Conservation (phyloP, 2,113 vertebrate species). For the Scytalopus superciliaris region DNA sequence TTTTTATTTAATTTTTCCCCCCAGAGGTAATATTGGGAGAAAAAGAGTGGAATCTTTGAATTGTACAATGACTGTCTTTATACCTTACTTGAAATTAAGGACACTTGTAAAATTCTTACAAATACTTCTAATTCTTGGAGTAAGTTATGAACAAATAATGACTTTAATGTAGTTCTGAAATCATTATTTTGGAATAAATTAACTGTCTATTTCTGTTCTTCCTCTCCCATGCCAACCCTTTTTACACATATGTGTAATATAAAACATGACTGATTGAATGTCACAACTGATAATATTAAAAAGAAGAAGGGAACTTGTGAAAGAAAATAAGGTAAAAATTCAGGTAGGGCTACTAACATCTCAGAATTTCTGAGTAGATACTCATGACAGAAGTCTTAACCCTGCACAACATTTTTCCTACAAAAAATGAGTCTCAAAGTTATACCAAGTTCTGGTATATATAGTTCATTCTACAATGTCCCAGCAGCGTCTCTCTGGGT, state of each 20-base stretch:
- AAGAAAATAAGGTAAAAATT: neutral
- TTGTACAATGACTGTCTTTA: neutral
- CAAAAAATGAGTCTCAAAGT: neutral
- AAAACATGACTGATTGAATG: neutral
- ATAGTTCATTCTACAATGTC: too few species aligned
- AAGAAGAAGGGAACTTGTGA: neutral
- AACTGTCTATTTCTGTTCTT: neutral
- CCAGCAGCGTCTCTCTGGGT: neutral
- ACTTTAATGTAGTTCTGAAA: neutral
- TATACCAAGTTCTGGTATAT: neutral
- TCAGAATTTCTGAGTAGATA: neutral
- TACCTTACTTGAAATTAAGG: neutral
- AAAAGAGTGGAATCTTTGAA: neutral
- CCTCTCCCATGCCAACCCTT: neutral
- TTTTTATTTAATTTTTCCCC: neutral
- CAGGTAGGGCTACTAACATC: neutral
- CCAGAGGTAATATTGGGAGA: neutral
- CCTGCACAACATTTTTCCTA: neutral
- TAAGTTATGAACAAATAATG: neutral
- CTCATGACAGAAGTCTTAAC: neutral
- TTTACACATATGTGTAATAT: neutral
- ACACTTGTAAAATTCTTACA: neutral
- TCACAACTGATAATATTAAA: neutral
- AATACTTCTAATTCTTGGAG: neutral
- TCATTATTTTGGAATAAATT: neutral